Evolutionary conservation across 2,113 vertebrate species (phyloP), one percentile per base, ranked within the genome.

Genomic region (Zonotrichia leucophrys): DNA sequence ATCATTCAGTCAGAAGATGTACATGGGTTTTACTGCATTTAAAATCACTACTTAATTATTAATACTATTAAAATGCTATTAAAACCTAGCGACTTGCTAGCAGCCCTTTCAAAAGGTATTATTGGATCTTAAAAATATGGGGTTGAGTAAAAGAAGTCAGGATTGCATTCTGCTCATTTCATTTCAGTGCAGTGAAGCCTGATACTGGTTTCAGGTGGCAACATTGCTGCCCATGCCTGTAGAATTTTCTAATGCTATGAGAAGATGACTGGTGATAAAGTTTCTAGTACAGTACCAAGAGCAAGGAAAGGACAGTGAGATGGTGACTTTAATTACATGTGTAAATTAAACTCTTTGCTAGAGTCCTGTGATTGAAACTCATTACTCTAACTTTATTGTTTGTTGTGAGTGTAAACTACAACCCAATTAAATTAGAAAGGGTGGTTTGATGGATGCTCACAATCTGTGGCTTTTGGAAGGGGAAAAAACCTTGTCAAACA

Each of bases 301-400:
- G 94, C 93, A 96, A 94, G 90, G 87, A 80, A 91, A 98, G 92
- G 94, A 90, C 95, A 96, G 79, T 70, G 81, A 84, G 80, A 73
- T 93, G 83, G 90, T 96, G 72, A 90, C 94, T 97, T 98, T 97
- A 97, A 97, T 98, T 97, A 96, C 76, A 42, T 95, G 33, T 95
- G 89, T 96, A 97, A 97, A 97, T 97, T 96, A 97, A 97, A 94
- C 82, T 91, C 46, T 96, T 92, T 96, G 90, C 89, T 91, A 76
- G 69, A 90, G 77, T 95, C 86, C 89, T 96, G 82, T 96, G 94
- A 96, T 90, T 97, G 96, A 97, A 98, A 92, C 86, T 96, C 93
- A 95, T 97, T 95, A 91, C 60, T 97, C 93, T 88, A 92, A 95
- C 90, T 97, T 96, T 97, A 96, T 97, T 97, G 90, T 98, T 97